These are phyloP conservation scores for Philereme transversata DNA, from an alignment of 2,888 invertebrate genomes.

Conservation along the genomic window DNA sequence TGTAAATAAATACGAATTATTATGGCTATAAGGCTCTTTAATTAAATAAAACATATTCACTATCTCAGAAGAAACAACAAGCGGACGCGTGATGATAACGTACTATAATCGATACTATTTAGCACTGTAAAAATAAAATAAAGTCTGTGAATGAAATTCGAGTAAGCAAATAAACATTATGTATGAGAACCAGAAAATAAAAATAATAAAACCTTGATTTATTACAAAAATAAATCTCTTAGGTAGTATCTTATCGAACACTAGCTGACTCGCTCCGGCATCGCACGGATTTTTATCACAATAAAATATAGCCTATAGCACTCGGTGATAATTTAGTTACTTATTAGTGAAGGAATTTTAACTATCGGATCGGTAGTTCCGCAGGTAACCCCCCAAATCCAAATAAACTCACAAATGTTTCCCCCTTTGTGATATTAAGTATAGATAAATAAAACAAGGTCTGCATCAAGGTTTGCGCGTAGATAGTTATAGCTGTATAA, in stretches of 20 bases:
- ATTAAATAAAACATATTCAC: not conserved
- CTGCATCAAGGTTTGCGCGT: conserved; percentile 27
- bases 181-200: not conserved
- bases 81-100: not conserved
- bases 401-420: too few species aligned
- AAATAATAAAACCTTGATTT: not conserved
- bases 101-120: not conserved
- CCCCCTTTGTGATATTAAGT: conserved; percentile 13
- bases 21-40: not conserved
- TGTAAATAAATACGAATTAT: not conserved
- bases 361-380: too few species aligned
- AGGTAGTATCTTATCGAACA: conserved; percentile 30
- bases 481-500: conserved; percentile 12
- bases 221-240: not conserved
- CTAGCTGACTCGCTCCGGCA: not conserved
- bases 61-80: conserved; percentile 2
- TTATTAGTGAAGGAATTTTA: too few species aligned
- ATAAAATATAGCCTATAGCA: too few species aligned
- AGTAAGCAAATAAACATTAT: not conserved
- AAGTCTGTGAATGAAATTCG: not conserved
- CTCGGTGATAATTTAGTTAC: too few species aligned
- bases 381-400: too few species aligned
- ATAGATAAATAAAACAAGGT: conserved; percentile 28
- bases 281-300: too few species aligned
- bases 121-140: not conserved